phyloP scores from a whole-genome alignment of 2,888 invertebrate genomes.

The Diloba caeruleocephala region DNA sequence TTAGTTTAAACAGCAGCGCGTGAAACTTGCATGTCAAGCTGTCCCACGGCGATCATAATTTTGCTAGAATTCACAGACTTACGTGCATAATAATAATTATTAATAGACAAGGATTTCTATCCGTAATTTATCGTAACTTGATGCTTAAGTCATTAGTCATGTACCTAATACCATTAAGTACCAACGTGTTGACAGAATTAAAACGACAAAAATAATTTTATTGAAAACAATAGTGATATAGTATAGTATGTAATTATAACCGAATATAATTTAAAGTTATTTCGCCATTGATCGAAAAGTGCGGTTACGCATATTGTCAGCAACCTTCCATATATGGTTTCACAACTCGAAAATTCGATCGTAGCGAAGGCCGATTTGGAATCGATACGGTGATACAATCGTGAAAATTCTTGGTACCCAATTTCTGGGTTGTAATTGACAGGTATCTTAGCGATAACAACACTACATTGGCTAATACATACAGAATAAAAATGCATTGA shows the following conservation, averaged over 20 bases:
- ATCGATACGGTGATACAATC: conserved; percentile 51
- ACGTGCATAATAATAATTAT: no score
- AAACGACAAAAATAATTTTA: no score
- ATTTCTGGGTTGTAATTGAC: conserved; percentile 53
- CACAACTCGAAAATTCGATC: conserved; percentile 63
- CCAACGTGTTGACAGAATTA: no score
- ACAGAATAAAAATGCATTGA: conserved; percentile 34
- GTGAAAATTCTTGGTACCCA: conserved; percentile 50
- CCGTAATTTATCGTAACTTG: no score
- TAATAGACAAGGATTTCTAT: no score
- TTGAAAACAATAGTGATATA: not conserved
- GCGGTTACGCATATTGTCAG: conserved; percentile 22
- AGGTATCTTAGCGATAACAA: conserved; percentile 49
- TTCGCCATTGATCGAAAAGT: conserved; percentile 29
- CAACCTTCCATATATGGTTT: conserved; percentile 67
- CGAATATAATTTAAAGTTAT: conserved; percentile 14
- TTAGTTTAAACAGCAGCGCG: no score
- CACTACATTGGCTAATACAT: conserved; percentile 32
- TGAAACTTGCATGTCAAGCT: no score
- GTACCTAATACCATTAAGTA: no score
- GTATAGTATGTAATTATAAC: not conserved
- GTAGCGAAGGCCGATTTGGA: conserved; percentile 60
- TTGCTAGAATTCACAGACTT: no score
- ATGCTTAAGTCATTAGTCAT: no score
- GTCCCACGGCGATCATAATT: no score